Percentiles rank a stretch among this genome's conserved stretches.
These are phyloP conservation scores for Girardinichthys multiradiatus DNA, from an alignment of 2,113 vertebrate genomes.

Conservation along the genomic window DNA sequence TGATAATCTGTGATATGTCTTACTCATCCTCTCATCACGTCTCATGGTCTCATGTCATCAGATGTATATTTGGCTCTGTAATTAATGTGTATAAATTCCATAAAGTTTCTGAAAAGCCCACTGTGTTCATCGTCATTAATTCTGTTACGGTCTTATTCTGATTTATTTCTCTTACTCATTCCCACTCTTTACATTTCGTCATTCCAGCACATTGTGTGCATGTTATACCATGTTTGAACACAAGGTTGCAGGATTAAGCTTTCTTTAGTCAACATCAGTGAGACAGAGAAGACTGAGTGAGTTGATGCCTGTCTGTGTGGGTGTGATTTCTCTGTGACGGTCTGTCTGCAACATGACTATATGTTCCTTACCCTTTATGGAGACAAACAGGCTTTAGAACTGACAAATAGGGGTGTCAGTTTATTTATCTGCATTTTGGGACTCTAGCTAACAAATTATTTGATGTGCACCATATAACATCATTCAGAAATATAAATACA, in stretches of 20 bases:
- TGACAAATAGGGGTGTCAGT: not conserved
- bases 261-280: not conserved
- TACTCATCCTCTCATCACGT: constrained; percentile 34
- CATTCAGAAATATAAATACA: not conserved
- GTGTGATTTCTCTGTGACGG: constrained; percentile 15
- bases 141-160: constrained; percentile 6
- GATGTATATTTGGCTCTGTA: constrained; percentile 63
- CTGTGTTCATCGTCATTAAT: constrained; percentile 41
- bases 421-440: not conserved
- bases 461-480: not conserved
- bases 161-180: constrained; percentile 6
- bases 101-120: constrained; percentile 76
- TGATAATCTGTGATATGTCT: constrained; percentile 27
- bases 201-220: not conserved
- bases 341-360: constrained; percentile 21
- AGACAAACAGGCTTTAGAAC: constrained; percentile 20
- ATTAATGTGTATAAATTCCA: constrained; percentile 68
- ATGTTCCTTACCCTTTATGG: not conserved
- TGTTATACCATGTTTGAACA: constrained; percentile 33
- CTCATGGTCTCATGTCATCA: constrained; percentile 46
- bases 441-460: not conserved
- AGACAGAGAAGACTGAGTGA: not conserved
- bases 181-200: not conserved
- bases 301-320: not conserved
- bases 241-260: constrained; percentile 51